Base-by-base conservation (phyloP, 2,888 invertebrate species). In the Ypsolopha sequella region DNA sequence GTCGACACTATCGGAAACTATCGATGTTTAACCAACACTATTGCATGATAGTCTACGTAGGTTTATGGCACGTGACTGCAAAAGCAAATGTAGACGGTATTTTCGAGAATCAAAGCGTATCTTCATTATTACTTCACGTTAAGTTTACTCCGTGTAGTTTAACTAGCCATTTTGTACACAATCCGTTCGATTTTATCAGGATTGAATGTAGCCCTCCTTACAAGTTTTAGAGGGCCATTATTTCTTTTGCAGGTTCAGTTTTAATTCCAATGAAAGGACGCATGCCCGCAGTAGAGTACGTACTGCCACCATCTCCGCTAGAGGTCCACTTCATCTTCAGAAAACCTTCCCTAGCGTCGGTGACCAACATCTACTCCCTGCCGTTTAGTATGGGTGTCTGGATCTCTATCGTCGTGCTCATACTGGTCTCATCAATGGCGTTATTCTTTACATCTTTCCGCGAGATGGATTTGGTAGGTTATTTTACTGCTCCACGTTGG, bases 231-330 rank as follows among this genome's bases (percentile, higher is more conserved):
- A 24, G 4, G 24, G 24, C 24, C 24, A 24, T 24, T 24, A 39
- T n/a, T n/a, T 48, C 3, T 11, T 41, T 38, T 45, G 6, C 44
- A 52, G 52, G 49, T 13, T 39, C 52, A 11, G 14, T 43, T 4
- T 44, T 52, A 11, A 35, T 43, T 7, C 48, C 49, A 3, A 49
- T 41, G 33, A 36, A 6, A 68, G 4, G 59, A 56, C 0, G 63
- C 61, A 39, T 73, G 24, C 41, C 7, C 2, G 33, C 35, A 7
- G 48, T 51, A 35, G 51, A 53, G 51, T 51, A 41, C 41, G 11
- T 51, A 1, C 34, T 47, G n/a, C n/a, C 48, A 6, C 48, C 48
- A 41, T 36, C 41, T 2, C 38, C 50, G 3, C 24, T 53, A 8
- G 36, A 33, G 3, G 38, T 35, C 6, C 7, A 10, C 11, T 53